Evolutionary conservation across 2,113 vertebrate genomes (phyloP), one percentile per base, ranked within the genome.

Genomic region (Pantherophis guttatus): DNA sequence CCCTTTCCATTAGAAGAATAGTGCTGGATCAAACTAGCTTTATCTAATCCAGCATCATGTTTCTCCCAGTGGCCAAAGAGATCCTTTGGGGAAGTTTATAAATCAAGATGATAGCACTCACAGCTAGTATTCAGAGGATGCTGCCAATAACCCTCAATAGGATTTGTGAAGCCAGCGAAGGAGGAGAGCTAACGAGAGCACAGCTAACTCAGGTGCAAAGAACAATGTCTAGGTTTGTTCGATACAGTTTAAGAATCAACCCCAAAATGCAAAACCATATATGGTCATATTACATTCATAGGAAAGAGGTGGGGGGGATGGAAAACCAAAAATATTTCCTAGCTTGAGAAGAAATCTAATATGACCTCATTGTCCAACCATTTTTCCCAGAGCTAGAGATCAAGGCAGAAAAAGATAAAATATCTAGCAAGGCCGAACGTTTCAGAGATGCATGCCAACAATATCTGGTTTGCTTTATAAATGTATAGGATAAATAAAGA

Each of bases 321-420:
- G 39, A 57, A 81, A 8, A 81, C 33, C 15, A 39, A 89, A 92
- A 89, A 89, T 39, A 59, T 24, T 89, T 50, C 17, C 70, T 52
- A 50, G 44, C 33, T 24, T 24, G 39, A 90, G 70, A 75, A 89
- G 87, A 90, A 90, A 90, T 90, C 70, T 58, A 85, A 39, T 26
- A 89, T 90, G 92, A 93, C 70, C 88, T 93, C 92, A 90, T 21
- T 39, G 9, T 86, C 19, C 92, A 96, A 96, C 92, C 96, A 94
- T 97, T 97, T 97, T 95, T 96, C 96, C 96, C 96, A 96, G 94
- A 96, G 94, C 94, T 90, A 95, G 95, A 93, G 90, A 96, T 96
- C 95, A 93, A 90, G 93, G 96, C 96, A 93, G 94, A 95, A 95
- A 96, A 88, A 96, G 91, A 97, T 94, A 97, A 97, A 97, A 75